Evolutionary conservation across 2,797 vertebrate genomes (phyloP).

Genomic region (Tadarida brasiliensis): DNA sequence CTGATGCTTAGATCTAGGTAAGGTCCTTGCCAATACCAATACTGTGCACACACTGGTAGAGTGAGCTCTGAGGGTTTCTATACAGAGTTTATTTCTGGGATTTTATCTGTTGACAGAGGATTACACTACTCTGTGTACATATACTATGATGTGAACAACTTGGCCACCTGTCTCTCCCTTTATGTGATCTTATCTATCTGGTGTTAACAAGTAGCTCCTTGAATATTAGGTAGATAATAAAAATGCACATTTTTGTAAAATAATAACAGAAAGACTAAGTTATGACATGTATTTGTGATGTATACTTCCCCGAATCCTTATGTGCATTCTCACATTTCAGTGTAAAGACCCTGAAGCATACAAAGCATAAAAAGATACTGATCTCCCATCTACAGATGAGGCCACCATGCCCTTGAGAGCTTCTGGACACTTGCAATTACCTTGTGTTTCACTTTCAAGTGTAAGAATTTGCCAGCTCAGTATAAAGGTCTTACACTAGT

Average conservation of each 20-base stretch:
- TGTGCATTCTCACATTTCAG: background rate
- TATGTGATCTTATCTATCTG: background rate
- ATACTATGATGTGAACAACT: background rate
- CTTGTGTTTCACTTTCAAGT: background rate
- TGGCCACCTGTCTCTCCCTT: background rate
- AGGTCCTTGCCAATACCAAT: background rate
- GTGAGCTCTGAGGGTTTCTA: background rate
- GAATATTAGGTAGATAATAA: slow-evolving; percentile 12
- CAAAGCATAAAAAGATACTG: background rate
- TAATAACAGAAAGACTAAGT: background rate
- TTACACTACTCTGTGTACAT: background rate
- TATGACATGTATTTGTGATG: background rate
- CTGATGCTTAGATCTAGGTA: background rate
- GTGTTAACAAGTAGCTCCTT: background rate
- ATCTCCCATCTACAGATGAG: background rate
- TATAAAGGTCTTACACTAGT: background rate
- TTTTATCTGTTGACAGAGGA: background rate
- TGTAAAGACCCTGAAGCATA: background rate
- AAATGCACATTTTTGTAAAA: background rate
- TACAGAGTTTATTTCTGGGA: background rate
- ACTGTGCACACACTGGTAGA: background rate
- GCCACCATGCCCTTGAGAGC: background rate
- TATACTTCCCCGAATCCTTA: background rate
- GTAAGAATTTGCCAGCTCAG: background rate
- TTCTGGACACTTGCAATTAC: background rate